Conservation (phyloP, 2,113 vertebrate genomes). For the Lanius collurio region DNA sequence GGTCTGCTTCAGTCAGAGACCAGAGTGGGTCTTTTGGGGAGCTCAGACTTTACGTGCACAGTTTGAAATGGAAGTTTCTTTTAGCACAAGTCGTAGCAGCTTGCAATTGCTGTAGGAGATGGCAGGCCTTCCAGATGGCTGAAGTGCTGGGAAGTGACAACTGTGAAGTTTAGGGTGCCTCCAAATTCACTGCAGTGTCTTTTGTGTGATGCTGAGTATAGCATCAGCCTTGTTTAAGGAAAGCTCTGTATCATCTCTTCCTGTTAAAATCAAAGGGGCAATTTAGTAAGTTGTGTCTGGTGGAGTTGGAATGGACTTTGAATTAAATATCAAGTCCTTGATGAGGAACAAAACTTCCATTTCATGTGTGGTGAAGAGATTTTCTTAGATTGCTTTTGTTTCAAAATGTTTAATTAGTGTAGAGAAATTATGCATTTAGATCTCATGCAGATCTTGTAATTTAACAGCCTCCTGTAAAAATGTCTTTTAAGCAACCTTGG, state of each 20-base stretch:
- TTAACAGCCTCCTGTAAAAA: neutral
- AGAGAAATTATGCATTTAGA: neutral
- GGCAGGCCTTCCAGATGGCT: constrained; percentile 54
- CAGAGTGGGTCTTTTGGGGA: neutral
- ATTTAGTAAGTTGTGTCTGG: neutral
- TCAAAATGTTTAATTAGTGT: neutral
- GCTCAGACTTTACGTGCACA: neutral
- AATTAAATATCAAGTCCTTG: neutral
- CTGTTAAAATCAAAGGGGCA: constrained; percentile 12
- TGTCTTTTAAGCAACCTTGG: neutral
- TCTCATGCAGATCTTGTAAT: neutral
- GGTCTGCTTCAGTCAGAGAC: neutral
- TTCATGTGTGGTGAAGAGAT: neutral
- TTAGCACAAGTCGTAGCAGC: constrained; percentile 41
- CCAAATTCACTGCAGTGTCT: constrained; percentile 41
- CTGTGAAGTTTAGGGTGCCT: constrained; percentile 58
- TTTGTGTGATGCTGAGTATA: constrained; percentile 17
- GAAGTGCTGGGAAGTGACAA: constrained; percentile 37
- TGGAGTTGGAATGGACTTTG: neutral
- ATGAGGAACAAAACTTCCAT: neutral
- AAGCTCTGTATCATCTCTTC: neutral
- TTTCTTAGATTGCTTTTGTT: neutral
- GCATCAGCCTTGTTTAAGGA: constrained; percentile 37
- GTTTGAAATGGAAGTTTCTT: constrained; percentile 32
- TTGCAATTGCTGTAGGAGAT: constrained; percentile 45